These are phyloP conservation scores for Drosophila pseudoananassae DNA, from an alignment of 1,140 invertebrate species.

Conservation along the genomic window DNA sequence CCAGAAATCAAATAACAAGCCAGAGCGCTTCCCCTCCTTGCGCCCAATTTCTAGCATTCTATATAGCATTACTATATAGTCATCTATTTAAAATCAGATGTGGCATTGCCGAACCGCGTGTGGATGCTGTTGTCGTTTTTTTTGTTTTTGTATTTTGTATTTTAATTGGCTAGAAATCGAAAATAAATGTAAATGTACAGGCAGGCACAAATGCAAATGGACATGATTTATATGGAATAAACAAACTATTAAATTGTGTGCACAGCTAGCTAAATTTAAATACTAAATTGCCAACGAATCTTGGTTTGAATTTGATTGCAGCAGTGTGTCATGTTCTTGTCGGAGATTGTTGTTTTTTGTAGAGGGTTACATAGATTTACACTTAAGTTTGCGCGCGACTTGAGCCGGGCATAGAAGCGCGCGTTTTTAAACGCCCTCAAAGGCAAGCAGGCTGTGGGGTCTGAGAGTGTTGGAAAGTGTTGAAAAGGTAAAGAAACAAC, in stretches of 20 bases:
- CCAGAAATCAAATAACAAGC: conserved; percentile 7
- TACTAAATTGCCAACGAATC: conserved; percentile 43
- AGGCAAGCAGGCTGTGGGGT: background rate
- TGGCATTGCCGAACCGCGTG: background rate
- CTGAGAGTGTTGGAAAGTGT: background rate
- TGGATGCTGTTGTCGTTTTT: conserved; percentile 15
- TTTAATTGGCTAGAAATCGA: conserved; percentile 56
- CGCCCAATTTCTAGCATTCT: background rate
- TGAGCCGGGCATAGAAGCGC: conserved; percentile 2
- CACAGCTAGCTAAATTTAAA: conserved; percentile 47
- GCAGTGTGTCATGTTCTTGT: conserved; percentile 45
- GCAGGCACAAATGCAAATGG: conserved; percentile 44
- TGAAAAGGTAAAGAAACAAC: no score
- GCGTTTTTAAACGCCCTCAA: background rate
- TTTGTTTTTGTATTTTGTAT: conserved; percentile 15
- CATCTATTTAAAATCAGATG: conserved; percentile 1
- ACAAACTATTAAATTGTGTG: conserved; percentile 53
- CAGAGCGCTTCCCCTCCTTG: background rate
- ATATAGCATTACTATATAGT: background rate
- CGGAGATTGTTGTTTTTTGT: background rate
- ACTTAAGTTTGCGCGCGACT: conserved; percentile 47
- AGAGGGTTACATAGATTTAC: conserved; percentile 60
- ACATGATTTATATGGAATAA: conserved; percentile 62
- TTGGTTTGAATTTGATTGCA: conserved; percentile 42
- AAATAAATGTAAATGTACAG: conserved; percentile 50